Evolutionary conservation across 2,888 invertebrate genomes (phyloP).

Genomic region (Stenodema calcarata): DNA sequence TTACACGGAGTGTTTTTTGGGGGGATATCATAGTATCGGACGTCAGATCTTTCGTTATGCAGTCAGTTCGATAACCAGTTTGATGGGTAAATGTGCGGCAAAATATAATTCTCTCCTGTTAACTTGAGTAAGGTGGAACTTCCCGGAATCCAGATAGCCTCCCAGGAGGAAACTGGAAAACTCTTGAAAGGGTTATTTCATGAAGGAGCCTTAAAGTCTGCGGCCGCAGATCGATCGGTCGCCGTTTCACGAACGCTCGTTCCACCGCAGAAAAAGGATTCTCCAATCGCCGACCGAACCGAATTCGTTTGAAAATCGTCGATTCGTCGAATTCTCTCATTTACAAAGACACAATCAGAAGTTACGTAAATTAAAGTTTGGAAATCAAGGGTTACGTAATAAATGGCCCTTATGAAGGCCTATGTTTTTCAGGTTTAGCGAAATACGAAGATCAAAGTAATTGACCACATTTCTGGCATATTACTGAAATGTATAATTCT

Average conservation of each 20-base stretch:
- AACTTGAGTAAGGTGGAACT: no score
- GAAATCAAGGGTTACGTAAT: not conserved
- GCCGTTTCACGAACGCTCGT: not conserved
- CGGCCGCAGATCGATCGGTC: not conserved
- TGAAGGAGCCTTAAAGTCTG: slow-evolving; percentile 11
- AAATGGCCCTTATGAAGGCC: no score
- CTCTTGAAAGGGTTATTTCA: not conserved
- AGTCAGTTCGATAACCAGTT: no score
- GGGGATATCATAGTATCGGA: no score
- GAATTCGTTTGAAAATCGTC: not conserved
- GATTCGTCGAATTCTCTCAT: not conserved
- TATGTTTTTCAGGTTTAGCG: no score
- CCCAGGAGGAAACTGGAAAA: not conserved
- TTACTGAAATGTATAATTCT: no score
- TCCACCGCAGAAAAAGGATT: not conserved
- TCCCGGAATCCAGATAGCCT: not conserved
- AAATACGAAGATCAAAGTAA: no score
- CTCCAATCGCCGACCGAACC: not conserved
- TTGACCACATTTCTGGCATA: no score
- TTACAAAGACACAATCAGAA: not conserved
- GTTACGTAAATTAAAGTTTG: not conserved
- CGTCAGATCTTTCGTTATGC: no score
- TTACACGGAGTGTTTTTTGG: no score
- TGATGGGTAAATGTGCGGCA: no score
- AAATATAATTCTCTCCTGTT: no score